phyloP scores from a whole-genome alignment of 1,140 invertebrate species.

The silkworm (Bombyx mori) region DNA sequence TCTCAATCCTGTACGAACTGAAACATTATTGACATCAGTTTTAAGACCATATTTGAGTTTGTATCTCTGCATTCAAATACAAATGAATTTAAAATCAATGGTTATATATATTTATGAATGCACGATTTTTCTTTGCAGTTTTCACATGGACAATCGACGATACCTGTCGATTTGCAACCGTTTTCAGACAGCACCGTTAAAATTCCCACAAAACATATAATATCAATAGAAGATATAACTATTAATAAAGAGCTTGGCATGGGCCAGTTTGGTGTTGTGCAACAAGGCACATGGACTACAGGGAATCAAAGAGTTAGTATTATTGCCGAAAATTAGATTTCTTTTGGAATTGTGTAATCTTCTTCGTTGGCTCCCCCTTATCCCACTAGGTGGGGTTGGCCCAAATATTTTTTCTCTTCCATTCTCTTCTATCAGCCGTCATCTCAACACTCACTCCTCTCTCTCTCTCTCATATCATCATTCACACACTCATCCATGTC shows the following conservation, averaged over 20 bases:
- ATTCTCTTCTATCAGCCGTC: no score
- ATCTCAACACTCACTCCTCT: no score
- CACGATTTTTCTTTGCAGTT: slow-evolving; percentile 27
- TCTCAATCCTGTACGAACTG: neutral
- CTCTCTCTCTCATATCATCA: no score
- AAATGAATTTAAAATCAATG: slow-evolving; percentile 3
- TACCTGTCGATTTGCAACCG: slow-evolving; percentile 34
- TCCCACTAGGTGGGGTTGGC: no score
- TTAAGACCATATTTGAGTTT: neutral
- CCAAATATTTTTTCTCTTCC: no score
- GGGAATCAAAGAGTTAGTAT: slow-evolving; percentile 86
- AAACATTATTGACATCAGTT: neutral
- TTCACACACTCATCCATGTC: no score
- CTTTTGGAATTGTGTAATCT: neutral
- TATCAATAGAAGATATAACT: slow-evolving; percentile 92
- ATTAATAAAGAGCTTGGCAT: slow-evolving; percentile 95
- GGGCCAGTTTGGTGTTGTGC: slow-evolving; percentile 98
- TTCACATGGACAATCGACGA: slow-evolving; percentile 23
- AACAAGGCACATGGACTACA: slow-evolving; percentile 98
- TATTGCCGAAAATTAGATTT: slow-evolving; percentile 1
- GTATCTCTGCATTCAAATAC: slow-evolving; percentile 2
- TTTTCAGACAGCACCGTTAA: slow-evolving; percentile 49
- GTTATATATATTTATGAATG: slow-evolving; percentile 1
- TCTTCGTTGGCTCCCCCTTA: no score
- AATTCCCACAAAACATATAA: slow-evolving; percentile 94